Evolutionary conservation across 2,113 vertebrate species (phyloP).

Genomic region (Corythaeola cristata): DNA sequence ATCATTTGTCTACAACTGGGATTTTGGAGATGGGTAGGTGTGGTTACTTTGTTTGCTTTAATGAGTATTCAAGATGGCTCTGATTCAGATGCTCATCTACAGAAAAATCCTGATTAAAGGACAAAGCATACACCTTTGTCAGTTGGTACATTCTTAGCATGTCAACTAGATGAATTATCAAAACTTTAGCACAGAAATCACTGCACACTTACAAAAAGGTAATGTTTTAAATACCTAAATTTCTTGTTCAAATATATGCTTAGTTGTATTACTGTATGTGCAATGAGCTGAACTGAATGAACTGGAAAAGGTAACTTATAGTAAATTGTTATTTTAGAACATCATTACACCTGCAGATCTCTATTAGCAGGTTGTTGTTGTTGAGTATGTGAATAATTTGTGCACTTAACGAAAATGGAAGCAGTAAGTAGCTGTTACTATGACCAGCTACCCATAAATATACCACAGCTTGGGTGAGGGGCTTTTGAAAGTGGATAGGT

Average conservation of each 20-base stretch:
- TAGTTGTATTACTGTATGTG: background rate
- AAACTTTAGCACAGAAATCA: background rate
- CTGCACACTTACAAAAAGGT: background rate
- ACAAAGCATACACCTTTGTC: background rate
- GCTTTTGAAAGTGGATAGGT: background rate
- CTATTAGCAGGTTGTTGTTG: background rate
- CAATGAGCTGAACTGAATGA: background rate
- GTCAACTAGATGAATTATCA: background rate
- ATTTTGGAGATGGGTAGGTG: slow-evolving; percentile 86
- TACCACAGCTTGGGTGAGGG: background rate
- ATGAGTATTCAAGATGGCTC: background rate
- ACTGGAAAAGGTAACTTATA: background rate
- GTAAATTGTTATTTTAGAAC: background rate
- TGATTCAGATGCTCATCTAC: background rate
- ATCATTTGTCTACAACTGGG: slow-evolving; percentile 84
- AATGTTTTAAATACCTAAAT: background rate
- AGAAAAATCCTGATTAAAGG: background rate
- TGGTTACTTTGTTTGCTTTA: background rate
- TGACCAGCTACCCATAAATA: background rate
- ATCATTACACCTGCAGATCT: background rate
- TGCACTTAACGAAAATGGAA: background rate
- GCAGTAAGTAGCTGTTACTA: background rate
- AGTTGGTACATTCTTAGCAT: background rate
- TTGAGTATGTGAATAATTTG: background rate
- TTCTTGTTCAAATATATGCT: background rate